These are phyloP conservation scores for Phoebastria nigripes DNA, from an alignment of 2,797 vertebrate genomes.

Conservation along the genomic window DNA sequence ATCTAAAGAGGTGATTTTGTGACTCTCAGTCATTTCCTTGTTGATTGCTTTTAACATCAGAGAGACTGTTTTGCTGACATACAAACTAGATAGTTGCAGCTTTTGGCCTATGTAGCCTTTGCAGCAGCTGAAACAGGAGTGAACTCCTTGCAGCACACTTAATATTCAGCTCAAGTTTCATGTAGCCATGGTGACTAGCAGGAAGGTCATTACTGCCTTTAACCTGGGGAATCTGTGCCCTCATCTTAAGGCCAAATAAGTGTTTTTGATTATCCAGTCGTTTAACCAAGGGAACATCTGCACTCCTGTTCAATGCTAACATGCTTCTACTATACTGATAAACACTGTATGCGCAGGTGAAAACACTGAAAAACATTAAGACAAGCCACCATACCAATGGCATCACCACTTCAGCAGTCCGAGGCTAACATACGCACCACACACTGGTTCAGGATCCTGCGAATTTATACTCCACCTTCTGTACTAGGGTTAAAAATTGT, in stretches of 20 bases:
- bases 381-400: background rate
- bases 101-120: background rate
- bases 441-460: background rate
- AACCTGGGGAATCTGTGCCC: background rate
- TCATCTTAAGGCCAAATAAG: background rate
- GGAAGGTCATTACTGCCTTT: constrained; percentile 22
- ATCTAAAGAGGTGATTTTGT: constrained; percentile 6
- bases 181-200: constrained; percentile 46
- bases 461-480: background rate
- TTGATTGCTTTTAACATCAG: background rate
- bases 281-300: background rate
- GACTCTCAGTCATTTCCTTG: background rate
- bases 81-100: background rate
- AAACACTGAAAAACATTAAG: background rate
- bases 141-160: constrained; percentile 19
- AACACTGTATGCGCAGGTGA: background rate
- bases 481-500: background rate
- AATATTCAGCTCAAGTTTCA: constrained; percentile 42
- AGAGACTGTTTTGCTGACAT: background rate
- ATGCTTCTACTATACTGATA: background rate
- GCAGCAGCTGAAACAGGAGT: background rate
- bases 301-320: background rate
- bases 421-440: background rate
- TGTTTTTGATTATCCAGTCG: background rate
- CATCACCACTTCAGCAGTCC: background rate